Evolutionary conservation across 2,888 invertebrate genomes (phyloP).

Genomic region (Rhodophaea formosa): DNA sequence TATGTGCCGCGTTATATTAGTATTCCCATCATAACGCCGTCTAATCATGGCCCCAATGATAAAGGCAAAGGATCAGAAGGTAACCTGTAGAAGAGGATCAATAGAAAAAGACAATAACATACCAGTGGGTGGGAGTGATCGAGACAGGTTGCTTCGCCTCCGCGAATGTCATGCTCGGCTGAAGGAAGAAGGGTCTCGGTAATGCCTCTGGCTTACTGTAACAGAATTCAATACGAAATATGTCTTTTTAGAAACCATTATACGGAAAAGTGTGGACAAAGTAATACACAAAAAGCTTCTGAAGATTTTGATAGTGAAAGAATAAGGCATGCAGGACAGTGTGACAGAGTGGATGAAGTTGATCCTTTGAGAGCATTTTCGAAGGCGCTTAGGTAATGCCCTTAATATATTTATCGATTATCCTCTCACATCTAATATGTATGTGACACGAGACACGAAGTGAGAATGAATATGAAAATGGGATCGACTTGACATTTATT

Average conservation of each 20-base stretch:
- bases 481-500: background rate
- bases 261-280: conserved; percentile 7
- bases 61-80: conserved; percentile 7
- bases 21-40: background rate
- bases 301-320: background rate
- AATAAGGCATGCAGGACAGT: background rate
- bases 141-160: conserved; percentile 59
- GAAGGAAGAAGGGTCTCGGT: conserved; percentile 62
- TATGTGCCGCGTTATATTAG: background rate
- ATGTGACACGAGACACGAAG: background rate
- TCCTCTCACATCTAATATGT: background rate
- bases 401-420: background rate
- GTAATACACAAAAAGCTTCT: background rate
- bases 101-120: conserved; percentile 28
- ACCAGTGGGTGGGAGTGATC: conserved; percentile 57
- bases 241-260: conserved; percentile 11
- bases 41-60: conserved; percentile 6
- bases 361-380: background rate
- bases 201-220: conserved; percentile 72
- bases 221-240: conserved; percentile 31
- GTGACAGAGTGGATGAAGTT: background rate
- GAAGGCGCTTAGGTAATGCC: background rate
- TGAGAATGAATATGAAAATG: background rate
- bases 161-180: conserved; percentile 72
- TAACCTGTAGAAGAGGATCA: conserved; percentile 1